phyloP scores from a whole-genome alignment of 2,797 vertebrate genomes.

The Labroides dimidiatus region DNA sequence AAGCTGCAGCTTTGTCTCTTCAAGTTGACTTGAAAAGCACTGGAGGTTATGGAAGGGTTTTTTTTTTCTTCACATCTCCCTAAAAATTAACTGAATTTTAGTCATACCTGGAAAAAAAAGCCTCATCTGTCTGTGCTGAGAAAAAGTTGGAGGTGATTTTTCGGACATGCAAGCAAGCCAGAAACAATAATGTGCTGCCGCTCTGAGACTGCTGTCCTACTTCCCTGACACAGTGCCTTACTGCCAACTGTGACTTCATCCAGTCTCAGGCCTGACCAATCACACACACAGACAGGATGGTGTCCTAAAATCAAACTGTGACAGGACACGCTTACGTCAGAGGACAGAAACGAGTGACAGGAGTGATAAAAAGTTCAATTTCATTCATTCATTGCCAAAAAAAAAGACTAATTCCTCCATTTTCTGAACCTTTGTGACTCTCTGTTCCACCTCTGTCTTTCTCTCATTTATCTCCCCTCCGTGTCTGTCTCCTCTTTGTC shows the following conservation, averaged over 20 bases:
- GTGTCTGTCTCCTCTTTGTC: constrained; percentile 8
- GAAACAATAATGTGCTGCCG: not conserved
- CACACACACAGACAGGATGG: not conserved
- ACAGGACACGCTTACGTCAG: constrained; percentile 10
- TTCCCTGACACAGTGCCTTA: constrained; percentile 24
- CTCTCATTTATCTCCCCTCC: constrained; percentile 16
- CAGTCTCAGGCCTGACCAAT: constrained; percentile 18
- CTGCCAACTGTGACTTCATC: constrained; percentile 52
- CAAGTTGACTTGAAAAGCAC: not conserved
- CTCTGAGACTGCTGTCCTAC: constrained; percentile 15
- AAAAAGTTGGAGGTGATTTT: constrained; percentile 14
- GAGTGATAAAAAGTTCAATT: not conserved
- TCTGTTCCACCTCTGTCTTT: constrained; percentile 3
- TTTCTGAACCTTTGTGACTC: not conserved
- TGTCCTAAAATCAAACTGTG: constrained; percentile 11
- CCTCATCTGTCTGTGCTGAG: not conserved
- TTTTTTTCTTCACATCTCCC: not conserved
- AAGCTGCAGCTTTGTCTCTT: no score
- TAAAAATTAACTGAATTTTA: not conserved
- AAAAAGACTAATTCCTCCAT: not conserved
- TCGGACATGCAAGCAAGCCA: not conserved
- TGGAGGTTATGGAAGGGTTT: not conserved
- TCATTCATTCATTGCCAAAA: not conserved
- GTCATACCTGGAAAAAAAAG: not conserved
- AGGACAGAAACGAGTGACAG: not conserved